Evolutionary conservation across 2,888 invertebrate genomes (phyloP), one percentile per base, ranked within the genome.

Genomic region (Synanthedon myopaeformis): DNA sequence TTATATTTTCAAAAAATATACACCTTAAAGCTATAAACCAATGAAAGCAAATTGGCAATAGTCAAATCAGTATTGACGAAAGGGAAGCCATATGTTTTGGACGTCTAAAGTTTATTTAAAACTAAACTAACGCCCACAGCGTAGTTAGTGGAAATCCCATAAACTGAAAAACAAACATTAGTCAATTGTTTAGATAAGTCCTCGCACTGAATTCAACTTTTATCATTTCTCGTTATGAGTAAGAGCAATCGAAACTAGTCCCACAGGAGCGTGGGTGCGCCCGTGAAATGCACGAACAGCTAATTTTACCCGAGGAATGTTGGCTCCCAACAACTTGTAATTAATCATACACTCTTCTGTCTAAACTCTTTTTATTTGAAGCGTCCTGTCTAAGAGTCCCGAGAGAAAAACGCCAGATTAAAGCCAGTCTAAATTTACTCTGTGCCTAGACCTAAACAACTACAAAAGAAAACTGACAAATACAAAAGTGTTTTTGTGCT

Each of bases 291-390:
- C 65, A 61, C 64, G 65, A 65, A 65, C 59, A 62, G 72, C 77
- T 82, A 80, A 79, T 77, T 81, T 79, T 79, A 74, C 68, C 67
- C 66, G 57, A 35, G 72, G 81, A 82, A 82, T 82, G 77, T 79
- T 78, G 80, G 77, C 80, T 78, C 70, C 65, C 59, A 70, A 35
- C 35, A 35, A 69, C 56, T 66, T 63, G 65, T 75, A 77, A 81
- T 82, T 79, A 79, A 76, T 78, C 72, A 72, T 66, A 61, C 62
- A 73, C 53, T 41, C 41, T 42, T 41, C 50, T 42, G 50, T 58
- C 54, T 55, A 54, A 54, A 60, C 58, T 58, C 72, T 35, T 45
- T 69, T 71, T 63, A 65, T 61, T 60, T 58, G 58, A 61, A 63
- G 59, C 61, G 59, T 63, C 60, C 58, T 54, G 57, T 61, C 56